Evolutionary conservation across 2,113 vertebrate species (phyloP).

Genomic region (Oryctolagus cuniculus): mOryCun1.1 NC_091438.1:118573501-118574000

Average conservation of each 20-base stretch:
- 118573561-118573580: background rate
- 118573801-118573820: too few relatives aligned
- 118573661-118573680: background rate
- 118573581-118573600: background rate
- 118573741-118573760: background rate
- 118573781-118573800: background rate
- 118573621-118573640: background rate
- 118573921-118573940: background rate
- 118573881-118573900: background rate
- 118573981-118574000: background rate
- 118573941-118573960: background rate
- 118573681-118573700: background rate
- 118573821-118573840: background rate
- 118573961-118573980: background rate
- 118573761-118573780: background rate
- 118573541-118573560: background rate
- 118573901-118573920: background rate
- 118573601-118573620: background rate
- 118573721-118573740: background rate
- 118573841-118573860: background rate
- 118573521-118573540: slow-evolving; percentile 12
- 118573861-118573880: too few relatives aligned
- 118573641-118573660: background rate
- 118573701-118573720: background rate
- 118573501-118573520: slow-evolving; percentile 6